Evolutionary conservation across 2,888 invertebrate genomes (phyloP).

Genomic region (Agonum fuliginosum): DNA sequence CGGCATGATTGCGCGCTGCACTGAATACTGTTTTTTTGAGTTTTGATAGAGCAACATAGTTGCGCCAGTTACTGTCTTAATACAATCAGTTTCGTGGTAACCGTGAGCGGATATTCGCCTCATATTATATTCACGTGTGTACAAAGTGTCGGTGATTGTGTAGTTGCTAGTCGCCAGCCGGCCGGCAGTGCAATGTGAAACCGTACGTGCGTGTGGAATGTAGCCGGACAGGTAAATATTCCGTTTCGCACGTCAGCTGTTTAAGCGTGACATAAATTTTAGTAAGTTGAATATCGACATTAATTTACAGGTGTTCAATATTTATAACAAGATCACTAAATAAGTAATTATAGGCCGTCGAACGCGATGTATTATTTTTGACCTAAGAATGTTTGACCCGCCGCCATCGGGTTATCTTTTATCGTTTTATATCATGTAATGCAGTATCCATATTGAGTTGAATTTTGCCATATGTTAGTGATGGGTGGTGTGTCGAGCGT

Average conservation of each 20-base stretch:
- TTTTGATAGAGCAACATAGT: neutral
- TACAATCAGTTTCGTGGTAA: slow-evolving; percentile 12
- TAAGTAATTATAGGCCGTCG: slow-evolving; percentile 9
- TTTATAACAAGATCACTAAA: neutral
- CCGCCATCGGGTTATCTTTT: slow-evolving; percentile 30
- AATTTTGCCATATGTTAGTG: slow-evolving; percentile 43
- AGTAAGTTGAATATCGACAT: slow-evolving; percentile 4
- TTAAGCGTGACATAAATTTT: slow-evolving; percentile 16
- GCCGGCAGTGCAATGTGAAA: slow-evolving; percentile 36
- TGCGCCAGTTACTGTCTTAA: neutral
- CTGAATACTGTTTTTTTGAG: slow-evolving; percentile 3
- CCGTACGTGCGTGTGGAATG: slow-evolving; percentile 44
- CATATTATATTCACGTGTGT: slow-evolving; percentile 6
- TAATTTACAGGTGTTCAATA: slow-evolving; percentile 14
- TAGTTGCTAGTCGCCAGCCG: slow-evolving; percentile 22
- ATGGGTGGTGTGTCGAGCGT: slow-evolving; percentile 35
- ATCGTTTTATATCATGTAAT: slow-evolving; percentile 17
- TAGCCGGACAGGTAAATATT: slow-evolving; percentile 52
- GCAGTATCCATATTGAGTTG: slow-evolving; percentile 14
- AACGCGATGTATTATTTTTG: slow-evolving; percentile 12
- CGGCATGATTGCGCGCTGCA: slow-evolving; percentile 13
- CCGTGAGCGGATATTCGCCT: neutral
- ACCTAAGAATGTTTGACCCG: slow-evolving; percentile 47
- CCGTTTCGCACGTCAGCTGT: slow-evolving; percentile 52
- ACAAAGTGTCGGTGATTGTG: slow-evolving; percentile 27